Evolutionary conservation across 2,888 invertebrate genomes (phyloP).

Genomic region (Noctua pronuba): DNA sequence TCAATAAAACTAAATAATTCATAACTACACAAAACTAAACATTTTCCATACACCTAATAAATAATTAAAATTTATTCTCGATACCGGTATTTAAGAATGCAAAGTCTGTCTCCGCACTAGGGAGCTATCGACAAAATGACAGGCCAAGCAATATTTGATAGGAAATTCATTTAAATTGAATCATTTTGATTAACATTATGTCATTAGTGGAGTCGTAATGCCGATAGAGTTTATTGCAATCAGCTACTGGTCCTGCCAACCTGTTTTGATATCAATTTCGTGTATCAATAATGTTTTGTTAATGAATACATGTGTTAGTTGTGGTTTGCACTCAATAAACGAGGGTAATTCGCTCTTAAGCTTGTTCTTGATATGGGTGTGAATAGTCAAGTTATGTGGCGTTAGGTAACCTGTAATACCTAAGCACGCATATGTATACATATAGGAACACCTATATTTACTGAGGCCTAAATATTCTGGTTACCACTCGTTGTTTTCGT

Average conservation of each 20-base stretch:
- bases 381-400: neutral
- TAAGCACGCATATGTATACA: neutral
- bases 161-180: conserved; percentile 71
- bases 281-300: conserved; percentile 57
- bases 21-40: conserved; percentile 31
- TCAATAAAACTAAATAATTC: conserved; percentile 51
- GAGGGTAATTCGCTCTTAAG: conserved; percentile 34
- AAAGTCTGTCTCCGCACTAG: conserved; percentile 49
- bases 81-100: conserved; percentile 28
- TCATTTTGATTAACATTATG: conserved; percentile 67
- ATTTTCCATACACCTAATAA: conserved; percentile 50
- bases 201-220: conserved; percentile 62
- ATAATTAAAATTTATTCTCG: conserved; percentile 52
- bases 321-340: conserved; percentile 46
- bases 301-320: conserved; percentile 60
- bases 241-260: conserved; percentile 57
- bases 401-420: conserved; percentile 6
- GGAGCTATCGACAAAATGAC: conserved; percentile 37
- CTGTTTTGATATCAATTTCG: conserved; percentile 51
- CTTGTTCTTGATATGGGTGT: conserved; percentile 17
- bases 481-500: neutral
- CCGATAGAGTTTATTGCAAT: conserved; percentile 44
- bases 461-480: neutral
- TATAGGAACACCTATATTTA: neutral
- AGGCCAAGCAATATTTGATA: conserved; percentile 62